These are phyloP conservation scores for Dryobates pubescens DNA, from an alignment of 2,797 vertebrate genomes.

Conservation along the genomic window DNA sequence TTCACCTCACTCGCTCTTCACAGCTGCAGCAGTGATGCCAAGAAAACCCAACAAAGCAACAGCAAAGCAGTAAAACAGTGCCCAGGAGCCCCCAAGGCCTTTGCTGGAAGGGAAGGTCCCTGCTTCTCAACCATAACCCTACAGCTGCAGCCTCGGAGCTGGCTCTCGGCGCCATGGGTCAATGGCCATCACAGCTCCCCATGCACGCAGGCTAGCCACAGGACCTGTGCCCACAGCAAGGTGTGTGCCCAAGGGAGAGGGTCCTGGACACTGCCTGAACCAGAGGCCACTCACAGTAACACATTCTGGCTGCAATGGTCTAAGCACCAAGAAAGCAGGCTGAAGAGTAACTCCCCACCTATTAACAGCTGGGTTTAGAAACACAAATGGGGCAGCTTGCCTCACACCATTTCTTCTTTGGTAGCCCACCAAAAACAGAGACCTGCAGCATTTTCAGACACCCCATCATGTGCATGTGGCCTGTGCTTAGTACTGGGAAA, in stretches of 20 bases:
- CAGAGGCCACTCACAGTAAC: not conserved
- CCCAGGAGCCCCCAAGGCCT: not conserved
- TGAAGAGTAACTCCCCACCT: not conserved
- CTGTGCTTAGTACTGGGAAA: not conserved
- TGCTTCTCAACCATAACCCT: fast-evolving
- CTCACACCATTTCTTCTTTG: not conserved
- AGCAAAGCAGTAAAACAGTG: not conserved
- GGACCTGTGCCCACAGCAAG: slow-evolving; percentile 29
- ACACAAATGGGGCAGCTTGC: not conserved
- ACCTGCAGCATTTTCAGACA: not conserved
- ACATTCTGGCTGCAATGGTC: fast-evolving
- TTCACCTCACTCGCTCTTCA: not conserved
- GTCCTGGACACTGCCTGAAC: not conserved
- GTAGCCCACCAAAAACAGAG: not conserved
- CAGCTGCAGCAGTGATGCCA: not conserved
- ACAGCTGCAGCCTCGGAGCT: fast-evolving
- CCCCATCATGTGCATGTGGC: fast-evolving
- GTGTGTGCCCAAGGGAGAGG: not conserved
- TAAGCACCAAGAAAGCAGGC: fast-evolving
- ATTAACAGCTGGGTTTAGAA: not conserved
- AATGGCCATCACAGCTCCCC: not conserved
- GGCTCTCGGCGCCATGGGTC: not conserved
- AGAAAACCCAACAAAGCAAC: not conserved
- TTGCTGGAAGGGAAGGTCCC: not conserved
- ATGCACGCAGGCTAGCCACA: slow-evolving; percentile 1